phyloP scores from a whole-genome alignment of 37 sponge, comb jelly and placozoan genomes.

The Chondrosia reniformis region DNA sequence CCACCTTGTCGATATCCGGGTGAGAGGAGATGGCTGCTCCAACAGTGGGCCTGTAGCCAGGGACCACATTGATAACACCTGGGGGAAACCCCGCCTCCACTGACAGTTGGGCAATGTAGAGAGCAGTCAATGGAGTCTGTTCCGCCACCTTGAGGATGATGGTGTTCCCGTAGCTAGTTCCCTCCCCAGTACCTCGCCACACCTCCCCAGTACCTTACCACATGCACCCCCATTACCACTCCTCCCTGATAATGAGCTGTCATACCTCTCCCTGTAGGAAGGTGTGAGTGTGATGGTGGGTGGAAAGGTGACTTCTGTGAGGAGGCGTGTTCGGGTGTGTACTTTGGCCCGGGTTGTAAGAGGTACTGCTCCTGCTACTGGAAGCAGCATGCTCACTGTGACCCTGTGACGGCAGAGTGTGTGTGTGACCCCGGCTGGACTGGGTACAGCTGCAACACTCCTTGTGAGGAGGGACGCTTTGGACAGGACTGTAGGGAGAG shows the following conservation, averaged over 20 bases:
- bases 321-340: constrained; percentile 24
- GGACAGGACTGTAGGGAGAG: neutral
- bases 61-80: constrained; percentile 92
- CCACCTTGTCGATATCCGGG: constrained; percentile 87
- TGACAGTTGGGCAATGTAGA: constrained; percentile 82
- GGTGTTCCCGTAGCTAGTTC: constrained; percentile 73
- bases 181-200: neutral
- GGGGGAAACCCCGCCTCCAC: constrained; percentile 95
- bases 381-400: neutral
- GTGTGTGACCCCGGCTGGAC: constrained; percentile 50
- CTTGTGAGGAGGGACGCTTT: constrained; percentile 19
- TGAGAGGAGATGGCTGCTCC: constrained; percentile 91
- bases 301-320: constrained; percentile 74
- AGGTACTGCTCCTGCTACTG: neutral
- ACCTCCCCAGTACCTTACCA: too few relatives aligned
- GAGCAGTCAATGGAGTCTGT: constrained; percentile 95
- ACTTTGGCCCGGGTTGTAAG: constrained; percentile 29
- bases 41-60: constrained; percentile 95
- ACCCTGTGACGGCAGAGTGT: constrained; percentile 3
- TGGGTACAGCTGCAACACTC: constrained; percentile 30
- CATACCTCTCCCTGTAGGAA: too few relatives aligned
- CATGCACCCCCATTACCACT: too few relatives aligned
- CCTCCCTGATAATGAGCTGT: too few relatives aligned
- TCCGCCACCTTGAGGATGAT: constrained; percentile 91
- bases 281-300: constrained; percentile 72